These are phyloP conservation scores for Python bivittatus DNA, from an alignment of 2,113 vertebrate species.

Conservation along the genomic window DNA sequence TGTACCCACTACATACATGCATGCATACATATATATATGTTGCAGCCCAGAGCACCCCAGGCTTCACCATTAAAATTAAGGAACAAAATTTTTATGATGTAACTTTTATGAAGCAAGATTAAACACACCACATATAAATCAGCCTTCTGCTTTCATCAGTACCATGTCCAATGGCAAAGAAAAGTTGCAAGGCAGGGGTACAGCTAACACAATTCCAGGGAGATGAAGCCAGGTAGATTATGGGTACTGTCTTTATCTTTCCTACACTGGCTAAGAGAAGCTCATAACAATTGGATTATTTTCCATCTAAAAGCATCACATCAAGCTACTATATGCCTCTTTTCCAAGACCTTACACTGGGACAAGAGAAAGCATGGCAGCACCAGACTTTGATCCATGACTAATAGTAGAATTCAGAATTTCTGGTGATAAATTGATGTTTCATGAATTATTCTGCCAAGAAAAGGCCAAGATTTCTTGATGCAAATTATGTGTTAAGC, in stretches of 20 bases:
- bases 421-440: too few relatives aligned
- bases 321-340: not conserved
- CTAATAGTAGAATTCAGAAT: not conserved
- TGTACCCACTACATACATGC: too few relatives aligned
- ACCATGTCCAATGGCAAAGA: not conserved
- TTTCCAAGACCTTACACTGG: not conserved
- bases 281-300: not conserved
- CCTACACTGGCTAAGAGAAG: not conserved
- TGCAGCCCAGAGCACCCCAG: too few relatives aligned
- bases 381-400: not conserved
- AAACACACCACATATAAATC: not conserved
- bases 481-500: not conserved
- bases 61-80: too few relatives aligned
- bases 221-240: not conserved
- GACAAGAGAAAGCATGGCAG: not conserved
- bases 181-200: not conserved
- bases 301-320: not conserved
- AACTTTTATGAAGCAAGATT: too few relatives aligned
- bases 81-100: too few relatives aligned
- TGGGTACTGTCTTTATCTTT: not conserved
- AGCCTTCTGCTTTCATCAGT: not conserved
- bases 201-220: not conserved
- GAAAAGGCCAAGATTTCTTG: not conserved
- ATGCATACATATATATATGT: too few relatives aligned
- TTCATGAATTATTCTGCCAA: not conserved